Evolutionary conservation across 2,113 vertebrate genomes (phyloP).

Genomic region (Anolis sagrei): DNA sequence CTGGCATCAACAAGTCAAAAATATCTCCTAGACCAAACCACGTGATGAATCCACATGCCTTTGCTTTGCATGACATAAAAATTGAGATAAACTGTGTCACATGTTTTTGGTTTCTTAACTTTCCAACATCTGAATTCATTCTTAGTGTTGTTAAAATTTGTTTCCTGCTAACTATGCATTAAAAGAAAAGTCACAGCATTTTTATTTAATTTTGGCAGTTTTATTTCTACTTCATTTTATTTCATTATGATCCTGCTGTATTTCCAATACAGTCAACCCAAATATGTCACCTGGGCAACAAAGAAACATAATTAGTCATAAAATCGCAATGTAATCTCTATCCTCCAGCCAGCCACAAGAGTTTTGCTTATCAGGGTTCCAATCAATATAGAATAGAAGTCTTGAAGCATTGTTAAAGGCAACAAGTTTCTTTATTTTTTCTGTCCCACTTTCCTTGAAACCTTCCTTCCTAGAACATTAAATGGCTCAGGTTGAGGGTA

Average conservation of each 20-base stretch:
- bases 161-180: not conserved
- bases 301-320: not conserved
- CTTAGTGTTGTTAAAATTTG: not conserved
- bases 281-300: not conserved
- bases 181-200: no score
- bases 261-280: not conserved
- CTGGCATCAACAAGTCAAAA: not conserved
- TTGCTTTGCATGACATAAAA: not conserved
- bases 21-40: not conserved
- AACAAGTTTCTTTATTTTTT: not conserved
- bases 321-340: not conserved
- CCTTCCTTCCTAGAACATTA: not conserved
- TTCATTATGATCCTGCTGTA: no score
- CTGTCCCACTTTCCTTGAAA: not conserved
- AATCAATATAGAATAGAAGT: not conserved
- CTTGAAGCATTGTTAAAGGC: not conserved
- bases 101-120: not conserved
- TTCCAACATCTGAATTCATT: not conserved
- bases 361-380: no score
- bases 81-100: not conserved
- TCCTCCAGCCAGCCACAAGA: no score
- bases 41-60: not conserved
- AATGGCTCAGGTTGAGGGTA: not conserved
- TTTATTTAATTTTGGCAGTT: not conserved
- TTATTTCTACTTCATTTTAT: no score